Percentiles rank a stretch among this genome's conserved stretches.
phyloP scores from a whole-genome alignment of 1,140 invertebrate genomes.

The Habropoda laboriosa region DNA sequence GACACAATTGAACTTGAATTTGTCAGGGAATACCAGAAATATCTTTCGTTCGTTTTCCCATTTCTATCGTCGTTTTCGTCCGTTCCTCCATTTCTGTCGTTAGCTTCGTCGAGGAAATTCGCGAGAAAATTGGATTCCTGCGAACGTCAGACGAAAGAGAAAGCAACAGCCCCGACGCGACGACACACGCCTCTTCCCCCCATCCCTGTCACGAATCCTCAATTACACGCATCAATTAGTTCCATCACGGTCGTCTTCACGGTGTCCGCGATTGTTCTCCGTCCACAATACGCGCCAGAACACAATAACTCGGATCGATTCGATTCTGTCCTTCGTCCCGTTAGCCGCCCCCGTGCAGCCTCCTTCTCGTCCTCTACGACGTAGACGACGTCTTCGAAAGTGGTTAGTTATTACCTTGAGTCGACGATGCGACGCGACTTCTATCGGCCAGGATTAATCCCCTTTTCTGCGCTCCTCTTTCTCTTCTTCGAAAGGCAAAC shows the following conservation, averaged over 20 bases:
- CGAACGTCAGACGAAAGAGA: background rate
- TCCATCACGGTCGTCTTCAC: constrained; percentile 48
- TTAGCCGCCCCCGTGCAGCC: background rate
- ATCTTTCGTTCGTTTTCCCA: background rate
- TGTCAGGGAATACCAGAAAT: too few relatives aligned
- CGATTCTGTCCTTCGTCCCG: constrained; percentile 38
- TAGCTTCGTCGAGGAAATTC: too few relatives aligned
- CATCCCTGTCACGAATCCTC: constrained; percentile 19
- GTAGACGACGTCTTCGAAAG: background rate
- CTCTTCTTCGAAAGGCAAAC: too few relatives aligned
- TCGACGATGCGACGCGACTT: constrained; percentile 9
- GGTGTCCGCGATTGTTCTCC: constrained; percentile 44
- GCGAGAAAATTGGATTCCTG: too few relatives aligned
- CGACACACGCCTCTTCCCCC: too few relatives aligned
- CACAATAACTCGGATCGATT: constrained; percentile 49
- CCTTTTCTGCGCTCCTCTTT: background rate
- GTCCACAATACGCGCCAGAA: constrained; percentile 36
- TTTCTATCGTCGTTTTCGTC: background rate
- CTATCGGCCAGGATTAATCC: constrained; percentile 15
- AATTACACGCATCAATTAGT: constrained; percentile 49
- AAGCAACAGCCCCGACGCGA: background rate
- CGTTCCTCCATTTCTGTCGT: background rate
- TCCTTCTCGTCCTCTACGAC: background rate
- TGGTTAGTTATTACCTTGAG: constrained; percentile 24
- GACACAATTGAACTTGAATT: too few relatives aligned